A percentile compares a stretch with the other conserved stretches of the same genome.
Conservation (phyloP, 1,140 invertebrate species). For the Pachyrhynchus sulphureomaculatus region DNA sequence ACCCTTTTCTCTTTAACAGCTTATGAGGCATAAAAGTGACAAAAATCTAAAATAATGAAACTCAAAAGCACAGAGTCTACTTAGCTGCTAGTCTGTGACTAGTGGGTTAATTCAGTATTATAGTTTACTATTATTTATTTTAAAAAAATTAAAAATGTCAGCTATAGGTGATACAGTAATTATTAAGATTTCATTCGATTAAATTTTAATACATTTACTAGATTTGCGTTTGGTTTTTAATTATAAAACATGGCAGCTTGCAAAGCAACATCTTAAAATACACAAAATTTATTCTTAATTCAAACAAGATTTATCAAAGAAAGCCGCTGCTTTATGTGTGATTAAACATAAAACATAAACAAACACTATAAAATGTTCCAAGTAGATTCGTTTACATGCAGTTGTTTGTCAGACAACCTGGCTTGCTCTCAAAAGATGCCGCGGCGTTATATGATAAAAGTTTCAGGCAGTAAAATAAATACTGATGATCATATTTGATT, state of each 20-base stretch:
- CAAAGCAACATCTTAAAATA: slow-evolving; percentile 20
- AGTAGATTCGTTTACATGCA: slow-evolving; percentile 29
- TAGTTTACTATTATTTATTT: too few relatives aligned
- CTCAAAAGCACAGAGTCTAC: too few relatives aligned
- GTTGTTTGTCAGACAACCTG: slow-evolving; percentile 19
- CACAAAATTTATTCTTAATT: slow-evolving; percentile 25
- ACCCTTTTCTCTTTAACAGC: too few relatives aligned
- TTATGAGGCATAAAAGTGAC: too few relatives aligned
- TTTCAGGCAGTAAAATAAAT: slow-evolving; percentile 28
- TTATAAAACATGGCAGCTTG: background rate
- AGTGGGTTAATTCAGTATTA: too few relatives aligned
- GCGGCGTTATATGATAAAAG: slow-evolving; percentile 26
- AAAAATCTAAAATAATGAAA: too few relatives aligned
- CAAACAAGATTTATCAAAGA: slow-evolving; percentile 22
- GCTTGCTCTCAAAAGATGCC: slow-evolving; percentile 22
- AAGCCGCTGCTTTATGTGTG: slow-evolving; percentile 30
- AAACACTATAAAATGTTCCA: slow-evolving; percentile 26
- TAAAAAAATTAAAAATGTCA: too few relatives aligned
- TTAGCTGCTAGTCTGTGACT: too few relatives aligned
- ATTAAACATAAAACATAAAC: slow-evolving; percentile 32
- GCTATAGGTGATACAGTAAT: too few relatives aligned
- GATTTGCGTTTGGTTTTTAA: too few relatives aligned
- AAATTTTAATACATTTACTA: too few relatives aligned
- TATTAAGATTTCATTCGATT: too few relatives aligned
- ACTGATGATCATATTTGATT: slow-evolving; percentile 19